Base-by-base conservation (phyloP, 2,888 invertebrate species). In the Apamea anceps region DNA sequence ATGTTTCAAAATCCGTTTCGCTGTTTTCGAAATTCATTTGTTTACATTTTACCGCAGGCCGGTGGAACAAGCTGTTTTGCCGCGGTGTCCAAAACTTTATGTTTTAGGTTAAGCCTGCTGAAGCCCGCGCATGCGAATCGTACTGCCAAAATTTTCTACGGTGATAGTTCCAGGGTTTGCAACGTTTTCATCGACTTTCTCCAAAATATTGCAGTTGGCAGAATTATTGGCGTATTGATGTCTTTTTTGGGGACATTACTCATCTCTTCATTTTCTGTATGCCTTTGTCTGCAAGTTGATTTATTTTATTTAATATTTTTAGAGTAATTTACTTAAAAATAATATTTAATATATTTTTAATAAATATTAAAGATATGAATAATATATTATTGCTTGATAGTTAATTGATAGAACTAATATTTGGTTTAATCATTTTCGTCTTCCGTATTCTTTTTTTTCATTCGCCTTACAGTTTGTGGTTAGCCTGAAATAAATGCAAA, bases 121-220 rank as follows among this genome's bases (percentile, higher is more conserved):
- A n/a, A 37, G 4, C 4, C 54, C 63, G 88, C 94, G 96, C 96
- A 95, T 94, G 96, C 94, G 94, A 88, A 77, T 1, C 78, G 1
- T 10, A n/a, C 25, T 91, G 95, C 95, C 95, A 95, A 92, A 87
- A 89, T 79, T 70, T 80, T 81, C 82, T 83, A 88, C 85, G 82
- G 86, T 88, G 79, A 77, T 75, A 81, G 88, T 90, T 91, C 82
- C 81, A 80, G 82, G 85, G 87, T 88, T 91, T 95, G 95, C 95
- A 95, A 87, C 94, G 87, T 94, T 95, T 94, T 94, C 93, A 95
- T 96, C 94, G 95, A 95, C 95, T 91, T 94, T 91, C 89, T 84
- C 77, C 73, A 82, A 88, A 85, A 82, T 79, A 88, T 87, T 89
- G 89, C 90, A 88, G 89, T 81, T 86, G 80, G 81, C 79, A 75